Evolutionary conservation across 2,113 vertebrate species (phyloP), one percentile per base, ranked within the genome.

Genomic region (Nematolebias whitei): DNA sequence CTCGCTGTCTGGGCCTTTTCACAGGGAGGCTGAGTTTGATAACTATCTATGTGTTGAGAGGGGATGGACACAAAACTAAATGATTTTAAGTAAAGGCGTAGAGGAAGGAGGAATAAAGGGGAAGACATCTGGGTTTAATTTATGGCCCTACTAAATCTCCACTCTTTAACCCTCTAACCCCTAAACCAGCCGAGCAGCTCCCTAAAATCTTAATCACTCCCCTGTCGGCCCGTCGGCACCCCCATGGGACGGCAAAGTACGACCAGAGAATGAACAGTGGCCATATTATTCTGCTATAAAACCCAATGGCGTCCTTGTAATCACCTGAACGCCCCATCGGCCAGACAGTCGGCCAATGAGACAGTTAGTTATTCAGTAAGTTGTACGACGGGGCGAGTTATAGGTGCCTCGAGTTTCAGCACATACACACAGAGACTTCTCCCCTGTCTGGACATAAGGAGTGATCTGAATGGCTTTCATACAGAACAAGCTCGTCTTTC

Each of bases 161-260:
- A 68, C 88, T 90, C 89, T 90, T 92, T 91, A 35, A 90, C 79
- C 89, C 89, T 91, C 85, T 90, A 80, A 91, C 90, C 89, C 77
- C 84, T 85, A 82, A 85, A 88, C 76, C 87, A 90, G 81, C 73
- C 82, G 70, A 76, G 71, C 79, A 82, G 85, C 86, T 88, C 85
- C 86, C 83, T 89, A 87, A 90, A 91, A 90, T 79, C 88, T 75
- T 88, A 91, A 92, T 88, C 84, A 84, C 88, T 89, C 88, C 84
- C 88, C 70, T 20, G 82, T 68, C 66, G 68, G 62, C 71, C 77
- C 59, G 64, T 83, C 80, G 35, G 12, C 52, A 58, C 82, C 82
- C 77, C 76, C 32, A 64, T 8, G 75, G 76, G 79, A 58, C 48
- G 5, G 24, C 39, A 61, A 64, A 80, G 81, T 72, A 66, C 80